phyloP scores from a whole-genome alignment of 2,797 vertebrate genomes.

The Alcedo atthis region DNA sequence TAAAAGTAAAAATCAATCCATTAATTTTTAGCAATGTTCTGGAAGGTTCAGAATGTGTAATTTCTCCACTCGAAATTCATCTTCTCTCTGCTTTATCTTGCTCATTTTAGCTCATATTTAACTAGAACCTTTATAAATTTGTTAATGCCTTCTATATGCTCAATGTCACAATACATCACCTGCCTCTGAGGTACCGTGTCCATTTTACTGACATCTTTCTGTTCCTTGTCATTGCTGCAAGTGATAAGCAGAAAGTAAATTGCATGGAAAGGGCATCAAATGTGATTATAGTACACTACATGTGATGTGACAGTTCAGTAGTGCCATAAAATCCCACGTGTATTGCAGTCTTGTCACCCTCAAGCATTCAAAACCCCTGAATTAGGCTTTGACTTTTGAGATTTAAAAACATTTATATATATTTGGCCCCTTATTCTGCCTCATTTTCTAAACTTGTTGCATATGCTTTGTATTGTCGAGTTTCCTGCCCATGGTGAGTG shows the following conservation, averaged over 20 bases:
- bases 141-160: not conserved
- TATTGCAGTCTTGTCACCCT: not conserved
- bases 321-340: not conserved
- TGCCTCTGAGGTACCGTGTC: not conserved
- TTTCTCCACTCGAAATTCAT: not conserved
- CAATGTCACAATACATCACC: not conserved
- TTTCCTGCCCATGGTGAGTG: not conserved
- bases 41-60: not conserved
- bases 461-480: not conserved
- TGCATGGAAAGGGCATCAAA: slow-evolving; percentile 3
- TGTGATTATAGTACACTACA: not conserved
- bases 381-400: not conserved
- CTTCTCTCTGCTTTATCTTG: not conserved
- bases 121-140: not conserved
- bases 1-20: not conserved
- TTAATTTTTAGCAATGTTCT: not conserved
- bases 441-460: not conserved
- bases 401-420: not conserved
- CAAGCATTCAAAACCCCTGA: not conserved
- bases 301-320: not conserved
- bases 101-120: not conserved
- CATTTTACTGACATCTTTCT: not conserved
- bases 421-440: not conserved
- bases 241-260: not conserved
- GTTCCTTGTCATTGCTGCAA: not conserved